Evolutionary conservation across 2,113 vertebrate species (phyloP).

Genomic region (Morone saxatilis): DNA sequence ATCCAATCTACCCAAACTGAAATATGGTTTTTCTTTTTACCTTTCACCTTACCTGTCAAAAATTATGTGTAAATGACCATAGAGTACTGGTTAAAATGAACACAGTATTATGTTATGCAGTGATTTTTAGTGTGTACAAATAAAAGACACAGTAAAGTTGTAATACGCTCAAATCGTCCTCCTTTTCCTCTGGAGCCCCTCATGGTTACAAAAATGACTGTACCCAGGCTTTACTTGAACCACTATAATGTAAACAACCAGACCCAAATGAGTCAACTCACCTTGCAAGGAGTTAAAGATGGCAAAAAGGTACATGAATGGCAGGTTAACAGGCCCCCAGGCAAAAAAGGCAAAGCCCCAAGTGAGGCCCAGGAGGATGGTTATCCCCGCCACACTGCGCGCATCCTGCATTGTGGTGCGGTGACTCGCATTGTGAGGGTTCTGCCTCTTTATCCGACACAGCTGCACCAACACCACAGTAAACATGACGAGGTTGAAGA

Average conservation of each 20-base stretch:
- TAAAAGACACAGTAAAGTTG: not conserved
- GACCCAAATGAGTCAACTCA: conserved; percentile 61
- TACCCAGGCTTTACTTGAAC: not conserved
- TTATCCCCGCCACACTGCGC: conserved; percentile 91
- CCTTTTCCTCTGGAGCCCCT: not conserved
- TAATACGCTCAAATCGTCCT: not conserved
- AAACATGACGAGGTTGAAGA: conserved; percentile 95
- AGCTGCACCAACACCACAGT: conserved; percentile 95
- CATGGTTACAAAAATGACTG: not conserved
- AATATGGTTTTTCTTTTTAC: not conserved
- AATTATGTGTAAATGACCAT: too few species aligned
- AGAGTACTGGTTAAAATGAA: not conserved
- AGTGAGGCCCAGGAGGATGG: conserved; percentile 93
- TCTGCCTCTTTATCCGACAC: conserved; percentile 92
- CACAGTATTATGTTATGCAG: not conserved
- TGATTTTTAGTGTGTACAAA: not conserved
- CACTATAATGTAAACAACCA: not conserved
- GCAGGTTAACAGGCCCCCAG: conserved; percentile 89
- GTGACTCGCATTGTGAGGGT: conserved; percentile 89
- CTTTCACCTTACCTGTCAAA: too few species aligned
- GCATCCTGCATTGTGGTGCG: conserved; percentile 90
- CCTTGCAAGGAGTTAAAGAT: conserved; percentile 98
- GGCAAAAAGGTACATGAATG: conserved; percentile 95
- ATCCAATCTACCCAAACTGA: not conserved
- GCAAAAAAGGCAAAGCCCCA: conserved; percentile 98